Evolutionary conservation across 2,888 invertebrate genomes (phyloP).

Genomic region (Gibbula magus): DNA sequence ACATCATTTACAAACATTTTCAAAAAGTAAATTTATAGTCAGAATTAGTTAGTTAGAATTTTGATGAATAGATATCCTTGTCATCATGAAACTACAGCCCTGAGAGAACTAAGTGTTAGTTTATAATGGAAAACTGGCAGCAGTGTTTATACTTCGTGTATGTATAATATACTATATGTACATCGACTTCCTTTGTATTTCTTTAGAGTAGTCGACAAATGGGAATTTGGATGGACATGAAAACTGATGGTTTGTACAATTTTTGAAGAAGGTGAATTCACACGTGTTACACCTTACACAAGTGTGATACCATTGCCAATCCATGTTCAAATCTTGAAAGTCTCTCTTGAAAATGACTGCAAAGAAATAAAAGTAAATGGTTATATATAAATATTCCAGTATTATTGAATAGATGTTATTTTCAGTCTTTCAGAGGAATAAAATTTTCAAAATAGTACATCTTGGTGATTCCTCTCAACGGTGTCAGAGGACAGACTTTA

Average conservation of each 20-base stretch:
- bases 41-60: no score
- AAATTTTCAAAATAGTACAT: no score
- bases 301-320: not conserved
- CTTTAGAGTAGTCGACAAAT: not conserved
- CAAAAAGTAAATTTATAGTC: no score
- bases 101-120: not conserved
- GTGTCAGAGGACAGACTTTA: no score
- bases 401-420: no score
- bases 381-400: not conserved
- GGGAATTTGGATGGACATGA: conserved; percentile 8
- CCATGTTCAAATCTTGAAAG: not conserved
- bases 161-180: conserved; percentile 14
- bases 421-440: no score
- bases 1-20: no score
- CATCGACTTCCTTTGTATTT: not conserved
- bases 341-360: conserved; percentile 16
- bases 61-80: no score
- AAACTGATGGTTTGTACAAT: conserved; percentile 6
- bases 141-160: not conserved
- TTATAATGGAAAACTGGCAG: conserved; percentile 8
- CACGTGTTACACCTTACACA: no score
- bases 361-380: not conserved
- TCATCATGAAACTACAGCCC: not conserved
- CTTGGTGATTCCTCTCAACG: no score
- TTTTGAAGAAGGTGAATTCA: not conserved